Conservation (phyloP, 2,797 vertebrate genomes). For the Cuculus canorus region DNA sequence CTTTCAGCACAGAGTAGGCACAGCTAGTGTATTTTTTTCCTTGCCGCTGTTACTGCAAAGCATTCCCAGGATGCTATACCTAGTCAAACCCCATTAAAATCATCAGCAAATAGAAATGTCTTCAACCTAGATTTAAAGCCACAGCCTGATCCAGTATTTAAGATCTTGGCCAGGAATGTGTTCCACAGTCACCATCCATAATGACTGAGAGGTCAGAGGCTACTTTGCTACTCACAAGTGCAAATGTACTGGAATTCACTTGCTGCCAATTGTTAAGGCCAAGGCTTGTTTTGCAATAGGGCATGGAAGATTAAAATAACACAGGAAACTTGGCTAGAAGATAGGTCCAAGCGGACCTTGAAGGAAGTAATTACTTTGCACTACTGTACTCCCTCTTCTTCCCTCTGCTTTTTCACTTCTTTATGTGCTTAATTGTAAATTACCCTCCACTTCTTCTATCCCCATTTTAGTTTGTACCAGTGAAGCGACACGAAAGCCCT, state of each 20-base stretch:
- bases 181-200: slow-evolving; percentile 43
- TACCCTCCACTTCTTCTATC: background rate
- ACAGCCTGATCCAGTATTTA: slow-evolving; percentile 31
- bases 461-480: background rate
- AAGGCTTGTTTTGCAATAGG: slow-evolving; percentile 32
- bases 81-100: slow-evolving; percentile 40
- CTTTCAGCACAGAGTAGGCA: background rate
- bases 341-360: background rate
- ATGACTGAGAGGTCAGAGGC: slow-evolving; percentile 46
- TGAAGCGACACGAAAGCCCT: background rate
- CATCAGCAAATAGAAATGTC: slow-evolving; percentile 47
- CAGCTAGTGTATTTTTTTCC: background rate
- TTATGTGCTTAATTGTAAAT: slow-evolving; percentile 56
- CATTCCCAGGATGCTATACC: background rate
- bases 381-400: background rate
- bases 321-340: background rate
- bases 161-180: slow-evolving; percentile 45
- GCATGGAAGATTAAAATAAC: slow-evolving; percentile 49
- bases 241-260: slow-evolving; percentile 20
- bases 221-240: slow-evolving; percentile 2
- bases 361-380: slow-evolving; percentile 46
- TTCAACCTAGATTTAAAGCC: slow-evolving; percentile 52
- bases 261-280: background rate
- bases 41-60: background rate
- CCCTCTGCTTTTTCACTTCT: slow-evolving; percentile 12